Conservation (phyloP, 2,888 invertebrate species). For the Microdon myrmicae region DNA sequence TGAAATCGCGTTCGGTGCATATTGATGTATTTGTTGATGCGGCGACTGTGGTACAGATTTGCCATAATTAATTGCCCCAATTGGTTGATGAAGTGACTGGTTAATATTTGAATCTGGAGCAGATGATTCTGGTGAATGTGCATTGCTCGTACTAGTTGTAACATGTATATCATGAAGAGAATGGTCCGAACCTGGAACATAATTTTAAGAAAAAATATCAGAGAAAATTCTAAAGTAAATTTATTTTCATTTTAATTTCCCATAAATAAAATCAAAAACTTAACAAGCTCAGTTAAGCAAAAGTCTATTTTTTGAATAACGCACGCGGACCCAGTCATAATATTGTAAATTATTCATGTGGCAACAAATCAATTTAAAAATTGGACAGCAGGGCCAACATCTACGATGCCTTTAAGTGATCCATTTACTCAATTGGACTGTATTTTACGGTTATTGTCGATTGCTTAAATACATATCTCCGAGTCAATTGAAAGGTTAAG, state of each 20-base stretch:
- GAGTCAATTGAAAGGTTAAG: too few species aligned
- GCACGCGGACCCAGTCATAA: too few species aligned
- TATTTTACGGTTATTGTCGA: constrained; percentile 4
- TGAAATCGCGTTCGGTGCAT: constrained; percentile 23
- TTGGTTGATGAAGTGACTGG: constrained; percentile 17
- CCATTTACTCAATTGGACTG: constrained; percentile 21
- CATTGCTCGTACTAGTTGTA: constrained; percentile 20
- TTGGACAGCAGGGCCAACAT: too few species aligned
- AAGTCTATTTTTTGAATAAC: too few species aligned
- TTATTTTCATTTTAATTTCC: too few species aligned
- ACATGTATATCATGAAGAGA: constrained; percentile 39
- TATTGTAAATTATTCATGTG: constrained; percentile 14
- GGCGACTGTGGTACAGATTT: too few species aligned
- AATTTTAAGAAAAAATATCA: too few species aligned
- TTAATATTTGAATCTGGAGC: too few species aligned
- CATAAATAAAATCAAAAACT: constrained; percentile 6
- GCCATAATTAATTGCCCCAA: constrained; percentile 17
- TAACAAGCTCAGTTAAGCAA: constrained; percentile 11
- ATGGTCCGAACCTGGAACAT: constrained; percentile 33
- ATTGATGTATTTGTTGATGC: constrained; percentile 26
- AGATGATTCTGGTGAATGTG: too few species aligned
- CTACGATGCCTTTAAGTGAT: too few species aligned
- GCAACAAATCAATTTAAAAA: constrained; percentile 27
- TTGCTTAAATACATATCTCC: too few species aligned
- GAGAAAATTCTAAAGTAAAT: too few species aligned